These are phyloP conservation scores for Lordiphosa fenestrarum DNA, from an alignment of 2,888 invertebrate genomes.

Conservation along the genomic window DNA sequence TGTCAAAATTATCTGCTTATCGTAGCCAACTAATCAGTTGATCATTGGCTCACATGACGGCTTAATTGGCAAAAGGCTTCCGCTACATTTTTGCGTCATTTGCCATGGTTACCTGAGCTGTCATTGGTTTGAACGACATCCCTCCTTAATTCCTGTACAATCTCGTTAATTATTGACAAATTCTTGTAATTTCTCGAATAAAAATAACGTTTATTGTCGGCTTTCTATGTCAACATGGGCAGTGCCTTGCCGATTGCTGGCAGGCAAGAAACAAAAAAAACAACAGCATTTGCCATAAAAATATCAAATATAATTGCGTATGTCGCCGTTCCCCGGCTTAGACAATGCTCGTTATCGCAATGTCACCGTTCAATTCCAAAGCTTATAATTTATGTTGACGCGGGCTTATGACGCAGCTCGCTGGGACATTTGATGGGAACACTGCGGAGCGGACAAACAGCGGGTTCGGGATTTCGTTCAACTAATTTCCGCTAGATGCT, in stretches of 20 bases:
- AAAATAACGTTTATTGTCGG: slow-evolving; percentile 33
- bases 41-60: too few species aligned
- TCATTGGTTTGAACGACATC: slow-evolving; percentile 24
- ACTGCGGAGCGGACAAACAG: slow-evolving; percentile 1
- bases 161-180: slow-evolving; percentile 40
- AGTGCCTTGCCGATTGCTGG: slow-evolving; percentile 5
- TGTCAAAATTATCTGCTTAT: too few species aligned
- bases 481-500: slow-evolving; percentile 70
- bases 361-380: slow-evolving; percentile 60
- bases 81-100: slow-evolving; percentile 2
- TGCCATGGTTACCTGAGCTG: slow-evolving; percentile 16
- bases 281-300: slow-evolving; percentile 51
- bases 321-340: slow-evolving; percentile 31
- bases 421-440: slow-evolving; percentile 18
- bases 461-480: slow-evolving; percentile 20
- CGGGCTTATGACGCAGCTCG: slow-evolving; percentile 39
- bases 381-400: slow-evolving; percentile 58
- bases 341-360: slow-evolving; percentile 57
- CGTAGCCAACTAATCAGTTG: too few species aligned
- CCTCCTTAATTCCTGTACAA: slow-evolving; percentile 14
- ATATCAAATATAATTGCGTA: slow-evolving; percentile 58
- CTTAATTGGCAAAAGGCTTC: too few species aligned
- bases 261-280: slow-evolving; percentile 17
- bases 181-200: slow-evolving; percentile 32
- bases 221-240: slow-evolving; percentile 38